Percentiles rank a stretch among this genome's conserved stretches.
Evolutionary conservation across 2,888 invertebrate species (phyloP).

Genomic region (Melanargia galathea): DNA sequence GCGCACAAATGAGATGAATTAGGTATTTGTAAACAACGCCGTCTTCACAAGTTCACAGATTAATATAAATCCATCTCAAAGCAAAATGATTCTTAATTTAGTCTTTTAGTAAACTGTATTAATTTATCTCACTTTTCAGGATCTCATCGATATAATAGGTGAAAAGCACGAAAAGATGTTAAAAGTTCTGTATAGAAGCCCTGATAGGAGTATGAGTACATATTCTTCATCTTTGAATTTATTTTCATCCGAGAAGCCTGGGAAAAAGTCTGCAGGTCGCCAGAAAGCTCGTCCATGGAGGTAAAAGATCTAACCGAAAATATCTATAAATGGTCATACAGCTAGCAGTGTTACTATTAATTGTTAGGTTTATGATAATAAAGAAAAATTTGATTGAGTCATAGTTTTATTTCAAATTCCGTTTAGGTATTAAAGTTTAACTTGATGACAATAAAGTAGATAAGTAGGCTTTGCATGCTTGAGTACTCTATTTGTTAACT

Average conservation of each 20-base stretch:
- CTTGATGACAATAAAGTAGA: slow-evolving; percentile 20
- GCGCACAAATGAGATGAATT: too few relatives aligned
- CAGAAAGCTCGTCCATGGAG: slow-evolving; percentile 35
- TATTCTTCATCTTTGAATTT: slow-evolving; percentile 48
- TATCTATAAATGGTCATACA: not conserved
- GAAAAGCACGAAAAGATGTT: slow-evolving; percentile 53
- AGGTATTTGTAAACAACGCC: too few relatives aligned
- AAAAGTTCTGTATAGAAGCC: slow-evolving; percentile 51
- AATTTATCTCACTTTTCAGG: slow-evolving; percentile 52
- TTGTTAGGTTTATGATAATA: not conserved
- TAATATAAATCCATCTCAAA: too few relatives aligned
- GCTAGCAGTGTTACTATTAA: not conserved
- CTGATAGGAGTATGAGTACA: slow-evolving; percentile 41
- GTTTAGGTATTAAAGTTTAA: not conserved
- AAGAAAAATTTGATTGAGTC: not conserved
- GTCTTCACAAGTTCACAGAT: too few relatives aligned
- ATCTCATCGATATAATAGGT: slow-evolving; percentile 57
- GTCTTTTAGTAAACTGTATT: too few relatives aligned
- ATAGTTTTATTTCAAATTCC: slow-evolving; percentile 11
- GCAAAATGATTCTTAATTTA: too few relatives aligned
- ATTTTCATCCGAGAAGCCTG: slow-evolving; percentile 25
- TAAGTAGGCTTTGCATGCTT: slow-evolving; percentile 28
- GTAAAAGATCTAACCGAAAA: slow-evolving; percentile 8
- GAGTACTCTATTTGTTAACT: slow-evolving; percentile 40
- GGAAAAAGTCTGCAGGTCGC: not conserved